Conservation (phyloP, 2,888 invertebrate species). For the Griposia aprilina region DNA sequence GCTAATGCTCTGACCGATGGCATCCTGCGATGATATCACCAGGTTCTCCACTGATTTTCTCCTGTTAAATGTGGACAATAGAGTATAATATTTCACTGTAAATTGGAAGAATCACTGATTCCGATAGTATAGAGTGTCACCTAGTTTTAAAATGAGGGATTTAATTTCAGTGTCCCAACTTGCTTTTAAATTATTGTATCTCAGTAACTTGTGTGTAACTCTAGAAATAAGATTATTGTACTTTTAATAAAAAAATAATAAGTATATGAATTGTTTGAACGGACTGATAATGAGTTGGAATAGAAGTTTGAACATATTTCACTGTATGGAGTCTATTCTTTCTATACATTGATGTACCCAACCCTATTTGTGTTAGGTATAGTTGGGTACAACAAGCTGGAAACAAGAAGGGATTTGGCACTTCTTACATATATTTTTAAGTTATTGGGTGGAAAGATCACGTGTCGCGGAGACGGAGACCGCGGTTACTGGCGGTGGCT, state of each 20-base stretch:
- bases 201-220: neutral
- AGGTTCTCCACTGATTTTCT: constrained; percentile 92
- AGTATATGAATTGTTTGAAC: neutral
- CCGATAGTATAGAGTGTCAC: neutral
- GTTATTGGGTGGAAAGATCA: no score
- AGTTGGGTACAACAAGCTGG: no score
- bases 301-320: no score
- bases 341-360: no score
- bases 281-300: neutral
- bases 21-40: constrained; percentile 92
- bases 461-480: no score
- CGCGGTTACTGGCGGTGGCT: no score
- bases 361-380: no score
- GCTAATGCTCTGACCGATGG: constrained; percentile 92
- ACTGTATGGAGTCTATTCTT: no score
- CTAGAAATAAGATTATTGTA: neutral
- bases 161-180: neutral
- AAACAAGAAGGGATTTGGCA: no score
- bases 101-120: neutral
- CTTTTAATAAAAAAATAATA: neutral
- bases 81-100: neutral
- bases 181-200: neutral
- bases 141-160: neutral
- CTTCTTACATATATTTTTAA: no score
- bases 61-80: constrained; percentile 79